Conservation (phyloP, 2,888 invertebrate genomes). For the Anoncus sp. region DNA sequence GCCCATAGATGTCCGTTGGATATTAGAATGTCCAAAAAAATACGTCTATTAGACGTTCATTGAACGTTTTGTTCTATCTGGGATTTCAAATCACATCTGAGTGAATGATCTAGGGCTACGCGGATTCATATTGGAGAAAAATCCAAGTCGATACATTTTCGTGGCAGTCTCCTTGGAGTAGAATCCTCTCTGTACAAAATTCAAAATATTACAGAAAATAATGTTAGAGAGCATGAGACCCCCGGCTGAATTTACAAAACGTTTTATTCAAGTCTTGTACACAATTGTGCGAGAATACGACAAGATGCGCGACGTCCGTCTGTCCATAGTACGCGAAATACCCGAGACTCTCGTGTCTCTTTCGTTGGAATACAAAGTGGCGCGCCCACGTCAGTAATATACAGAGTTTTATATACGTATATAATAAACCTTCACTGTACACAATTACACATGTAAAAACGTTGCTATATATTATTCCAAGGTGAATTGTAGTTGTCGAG, state of each 20-base stretch:
- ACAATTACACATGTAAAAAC: conserved; percentile 28
- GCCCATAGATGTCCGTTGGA: too few relatives aligned
- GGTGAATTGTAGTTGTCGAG: conserved; percentile 34
- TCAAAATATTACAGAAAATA: too few relatives aligned
- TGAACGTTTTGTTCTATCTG: too few relatives aligned
- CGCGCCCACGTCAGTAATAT: conserved; percentile 59
- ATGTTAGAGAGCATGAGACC: conserved; percentile 29
- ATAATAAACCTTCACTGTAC: conserved; percentile 22
- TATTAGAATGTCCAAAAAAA: too few relatives aligned
- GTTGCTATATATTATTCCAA: conserved; percentile 35
- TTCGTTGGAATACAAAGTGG: conserved; percentile 62
- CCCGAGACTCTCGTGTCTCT: conserved; percentile 49
- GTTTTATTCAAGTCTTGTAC: conserved; percentile 60
- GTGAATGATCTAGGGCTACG: too few relatives aligned
- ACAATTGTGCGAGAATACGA: conserved; percentile 41
- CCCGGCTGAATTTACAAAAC: conserved; percentile 17
- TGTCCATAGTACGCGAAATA: conserved; percentile 41
- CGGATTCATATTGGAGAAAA: too few relatives aligned
- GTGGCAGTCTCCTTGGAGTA: too few relatives aligned
- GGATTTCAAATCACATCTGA: too few relatives aligned
- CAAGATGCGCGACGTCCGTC: conserved; percentile 34
- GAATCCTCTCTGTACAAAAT: too few relatives aligned
- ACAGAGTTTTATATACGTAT: conserved; percentile 21
- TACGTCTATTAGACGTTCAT: too few relatives aligned
- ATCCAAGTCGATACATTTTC: too few relatives aligned